Evolutionary conservation across 2,113 vertebrate genomes (phyloP).

Genomic region (Cavia porcellus): DNA sequence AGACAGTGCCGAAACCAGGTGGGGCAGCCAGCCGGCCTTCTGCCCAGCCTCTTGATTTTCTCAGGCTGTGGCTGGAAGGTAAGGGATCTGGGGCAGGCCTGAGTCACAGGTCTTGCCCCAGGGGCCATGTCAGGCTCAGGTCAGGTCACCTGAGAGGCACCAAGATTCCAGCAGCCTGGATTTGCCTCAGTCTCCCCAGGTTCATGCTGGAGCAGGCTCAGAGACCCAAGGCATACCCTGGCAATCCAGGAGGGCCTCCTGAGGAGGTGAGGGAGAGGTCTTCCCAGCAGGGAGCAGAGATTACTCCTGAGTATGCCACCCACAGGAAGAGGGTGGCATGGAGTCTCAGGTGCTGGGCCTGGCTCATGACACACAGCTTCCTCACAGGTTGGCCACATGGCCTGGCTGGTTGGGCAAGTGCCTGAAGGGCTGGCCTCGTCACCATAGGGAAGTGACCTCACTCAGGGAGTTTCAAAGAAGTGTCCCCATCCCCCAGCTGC

Average conservation of each 20-base stretch:
- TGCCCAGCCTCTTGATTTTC: not conserved
- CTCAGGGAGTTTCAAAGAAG: not conserved
- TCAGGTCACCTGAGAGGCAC: not conserved
- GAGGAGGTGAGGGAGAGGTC: not conserved
- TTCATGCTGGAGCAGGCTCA: accelerated
- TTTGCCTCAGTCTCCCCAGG: not conserved
- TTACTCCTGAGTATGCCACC: not conserved
- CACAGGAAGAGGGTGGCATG: not conserved
- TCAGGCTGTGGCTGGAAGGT: not conserved
- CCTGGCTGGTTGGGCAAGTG: not conserved
- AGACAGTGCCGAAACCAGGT: not conserved
- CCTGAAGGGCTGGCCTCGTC: not conserved
- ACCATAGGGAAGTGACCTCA: constrained; percentile 49
- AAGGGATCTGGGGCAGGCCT: not conserved
- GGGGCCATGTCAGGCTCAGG: not conserved
- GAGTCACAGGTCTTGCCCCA: not conserved
- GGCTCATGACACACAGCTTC: not conserved
- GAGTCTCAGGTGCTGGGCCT: not conserved
- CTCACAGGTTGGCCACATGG: not conserved
- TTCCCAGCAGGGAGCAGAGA: too few species aligned
- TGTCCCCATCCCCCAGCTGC: not conserved
- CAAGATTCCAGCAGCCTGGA: not conserved
- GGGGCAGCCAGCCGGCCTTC: not conserved
- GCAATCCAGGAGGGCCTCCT: not conserved
- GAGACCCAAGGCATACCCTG: not conserved